phyloP scores from a whole-genome alignment of 2,888 invertebrate genomes.

The Sylvicola cinctus region DNA sequence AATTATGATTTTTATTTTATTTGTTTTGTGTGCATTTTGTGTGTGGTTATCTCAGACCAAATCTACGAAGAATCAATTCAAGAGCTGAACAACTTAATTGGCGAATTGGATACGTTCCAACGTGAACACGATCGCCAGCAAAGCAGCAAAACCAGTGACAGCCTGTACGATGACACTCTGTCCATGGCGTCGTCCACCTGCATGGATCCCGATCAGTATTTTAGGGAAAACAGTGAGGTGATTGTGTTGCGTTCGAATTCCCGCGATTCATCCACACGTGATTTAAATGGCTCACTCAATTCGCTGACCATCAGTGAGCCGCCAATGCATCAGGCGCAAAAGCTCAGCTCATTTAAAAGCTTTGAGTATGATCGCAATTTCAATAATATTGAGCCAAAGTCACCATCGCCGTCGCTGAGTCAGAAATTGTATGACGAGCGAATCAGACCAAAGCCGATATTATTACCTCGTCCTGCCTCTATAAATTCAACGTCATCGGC shows the following conservation, averaged over 20 bases:
- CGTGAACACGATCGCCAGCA: slow-evolving; percentile 21
- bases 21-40: slow-evolving; percentile 3
- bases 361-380: slow-evolving; percentile 12
- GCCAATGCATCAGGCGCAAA: slow-evolving; percentile 11
- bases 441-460: slow-evolving; percentile 17
- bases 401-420: slow-evolving; percentile 1
- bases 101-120: slow-evolving; percentile 28
- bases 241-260: slow-evolving; percentile 16
- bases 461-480: slow-evolving; percentile 24
- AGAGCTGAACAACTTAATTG: slow-evolving; percentile 28
- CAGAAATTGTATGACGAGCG: slow-evolving; percentile 1
- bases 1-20: slow-evolving; percentile 3
- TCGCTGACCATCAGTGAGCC: slow-evolving; percentile 10
- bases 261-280: slow-evolving; percentile 15
- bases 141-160: slow-evolving; percentile 6
- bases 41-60: slow-evolving; percentile 17
- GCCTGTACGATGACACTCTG: background rate
- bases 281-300: background rate
- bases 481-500: slow-evolving; percentile 15
- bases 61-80: slow-evolving; percentile 27
- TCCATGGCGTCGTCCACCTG: background rate
- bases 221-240: slow-evolving; percentile 23
- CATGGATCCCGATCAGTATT: slow-evolving; percentile 18
- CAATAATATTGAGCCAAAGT: slow-evolving; percentile 3
- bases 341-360: background rate